A percentile compares a stretch with the other conserved stretches of the same genome.
These are phyloP conservation scores for Crenichthys baileyi DNA, from an alignment of 2,797 vertebrate species.

Conservation along the genomic window DNA sequence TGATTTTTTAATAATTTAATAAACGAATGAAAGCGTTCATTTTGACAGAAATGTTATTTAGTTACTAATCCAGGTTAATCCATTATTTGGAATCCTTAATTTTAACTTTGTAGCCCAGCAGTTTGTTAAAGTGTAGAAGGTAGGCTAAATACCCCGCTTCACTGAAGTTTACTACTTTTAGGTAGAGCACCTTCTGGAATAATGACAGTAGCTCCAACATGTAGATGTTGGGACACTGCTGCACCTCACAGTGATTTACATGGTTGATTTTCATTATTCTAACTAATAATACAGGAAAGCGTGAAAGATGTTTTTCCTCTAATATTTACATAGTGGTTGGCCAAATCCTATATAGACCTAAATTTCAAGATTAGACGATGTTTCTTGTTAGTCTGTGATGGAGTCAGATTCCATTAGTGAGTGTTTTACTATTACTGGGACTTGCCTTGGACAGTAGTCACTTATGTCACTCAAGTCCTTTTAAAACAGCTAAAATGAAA, in stretches of 20 bases:
- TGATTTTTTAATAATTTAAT: background rate
- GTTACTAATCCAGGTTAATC: background rate
- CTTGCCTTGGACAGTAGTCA: background rate
- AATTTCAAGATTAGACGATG: background rate
- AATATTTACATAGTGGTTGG: background rate
- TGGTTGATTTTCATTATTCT: too few species aligned
- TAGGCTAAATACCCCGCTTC: background rate
- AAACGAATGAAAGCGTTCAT: background rate
- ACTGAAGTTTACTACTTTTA: background rate
- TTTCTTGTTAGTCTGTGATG: background rate
- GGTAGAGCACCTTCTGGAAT: background rate
- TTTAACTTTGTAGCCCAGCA: background rate
- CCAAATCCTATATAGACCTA: background rate
- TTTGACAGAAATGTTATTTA: background rate
- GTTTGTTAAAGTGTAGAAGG: background rate
- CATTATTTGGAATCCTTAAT: background rate
- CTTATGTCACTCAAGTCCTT: background rate
- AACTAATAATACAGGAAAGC: too few species aligned
- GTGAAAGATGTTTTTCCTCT: too few species aligned
- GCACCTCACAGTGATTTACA: background rate
- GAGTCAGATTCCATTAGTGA: background rate
- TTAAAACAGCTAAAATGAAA: constrained; percentile 44
- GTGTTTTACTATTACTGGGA: background rate
- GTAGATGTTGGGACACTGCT: background rate
- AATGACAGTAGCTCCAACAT: background rate